Conservation (phyloP, 2,888 invertebrate species). For the Spatulosminthurus flaviceps region DNA sequence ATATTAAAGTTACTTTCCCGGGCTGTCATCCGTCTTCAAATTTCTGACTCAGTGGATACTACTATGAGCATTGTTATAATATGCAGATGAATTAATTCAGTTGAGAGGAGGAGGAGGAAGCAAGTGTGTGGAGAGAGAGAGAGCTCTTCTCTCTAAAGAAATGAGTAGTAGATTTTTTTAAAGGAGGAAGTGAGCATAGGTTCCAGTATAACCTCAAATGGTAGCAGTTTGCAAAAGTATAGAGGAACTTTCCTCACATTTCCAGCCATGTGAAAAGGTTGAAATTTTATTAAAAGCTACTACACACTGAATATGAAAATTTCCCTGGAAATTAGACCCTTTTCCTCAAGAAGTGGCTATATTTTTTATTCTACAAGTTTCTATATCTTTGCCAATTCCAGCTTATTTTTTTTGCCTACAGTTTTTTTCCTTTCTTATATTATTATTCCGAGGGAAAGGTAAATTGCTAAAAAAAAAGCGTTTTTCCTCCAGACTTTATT, state of each 20-base stretch:
- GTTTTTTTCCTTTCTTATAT: too few relatives aligned
- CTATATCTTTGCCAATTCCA: neutral
- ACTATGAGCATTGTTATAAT: neutral
- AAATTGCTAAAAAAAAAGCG: too few relatives aligned
- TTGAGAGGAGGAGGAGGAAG: neutral
- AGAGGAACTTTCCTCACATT: neutral
- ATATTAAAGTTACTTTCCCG: neutral
- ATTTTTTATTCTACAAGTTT: too few relatives aligned
- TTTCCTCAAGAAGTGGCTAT: neutral
- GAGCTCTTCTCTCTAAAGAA: neutral
- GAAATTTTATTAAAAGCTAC: neutral
- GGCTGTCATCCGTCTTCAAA: neutral
- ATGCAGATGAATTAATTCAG: slow-evolving; percentile 14
- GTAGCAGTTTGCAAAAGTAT: neutral
- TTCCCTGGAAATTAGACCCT: neutral
- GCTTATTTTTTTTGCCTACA: neutral
- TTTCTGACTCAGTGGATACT: neutral
- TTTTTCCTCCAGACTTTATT: too few relatives aligned
- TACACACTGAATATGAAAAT: slow-evolving; percentile 3
- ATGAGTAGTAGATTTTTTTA: too few relatives aligned
- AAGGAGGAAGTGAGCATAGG: too few relatives aligned
- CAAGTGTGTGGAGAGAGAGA: neutral
- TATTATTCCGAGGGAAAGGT: too few relatives aligned
- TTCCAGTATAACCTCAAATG: neutral
- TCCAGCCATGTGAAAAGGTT: neutral